phyloP scores from a whole-genome alignment of 2,888 invertebrate species.

The Uropetala carovei region DNA sequence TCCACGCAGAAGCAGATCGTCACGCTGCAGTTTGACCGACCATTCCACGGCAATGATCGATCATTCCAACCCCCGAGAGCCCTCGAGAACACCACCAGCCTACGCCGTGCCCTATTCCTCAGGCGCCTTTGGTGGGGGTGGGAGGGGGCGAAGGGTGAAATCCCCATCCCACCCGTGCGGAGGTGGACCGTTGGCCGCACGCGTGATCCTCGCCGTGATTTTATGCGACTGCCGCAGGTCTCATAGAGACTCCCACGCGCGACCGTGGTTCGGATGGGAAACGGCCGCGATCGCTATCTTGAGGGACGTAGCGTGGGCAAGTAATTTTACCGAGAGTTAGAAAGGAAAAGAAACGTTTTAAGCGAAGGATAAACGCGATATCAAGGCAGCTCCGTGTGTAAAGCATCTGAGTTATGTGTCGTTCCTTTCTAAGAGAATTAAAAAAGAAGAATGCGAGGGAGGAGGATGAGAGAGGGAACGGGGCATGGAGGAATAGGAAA shows the following conservation, averaged over 20 bases:
- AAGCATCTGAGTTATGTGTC: slow-evolving; percentile 23
- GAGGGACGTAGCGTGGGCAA: slow-evolving; percentile 27
- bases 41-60: neutral
- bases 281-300: neutral
- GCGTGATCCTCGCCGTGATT: neutral
- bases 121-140: neutral
- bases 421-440: neutral
- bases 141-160: neutral
- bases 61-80: neutral
- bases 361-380: slow-evolving; percentile 18
- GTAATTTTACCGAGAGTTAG: slow-evolving; percentile 19
- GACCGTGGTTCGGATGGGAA: neutral
- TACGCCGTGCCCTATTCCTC: neutral
- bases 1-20: neutral
- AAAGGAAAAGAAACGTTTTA: slow-evolving; percentile 30
- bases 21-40: neutral
- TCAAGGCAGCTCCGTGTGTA: slow-evolving; percentile 24
- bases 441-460: neutral
- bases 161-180: neutral
- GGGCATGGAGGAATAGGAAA: neutral
- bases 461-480: neutral
- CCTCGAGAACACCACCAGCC: no score
- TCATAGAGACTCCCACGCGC: slow-evolving; percentile 7
- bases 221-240: neutral
- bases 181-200: neutral